Base-by-base conservation (phyloP, 2,113 vertebrate genomes). In the Butorides virescens region DNA sequence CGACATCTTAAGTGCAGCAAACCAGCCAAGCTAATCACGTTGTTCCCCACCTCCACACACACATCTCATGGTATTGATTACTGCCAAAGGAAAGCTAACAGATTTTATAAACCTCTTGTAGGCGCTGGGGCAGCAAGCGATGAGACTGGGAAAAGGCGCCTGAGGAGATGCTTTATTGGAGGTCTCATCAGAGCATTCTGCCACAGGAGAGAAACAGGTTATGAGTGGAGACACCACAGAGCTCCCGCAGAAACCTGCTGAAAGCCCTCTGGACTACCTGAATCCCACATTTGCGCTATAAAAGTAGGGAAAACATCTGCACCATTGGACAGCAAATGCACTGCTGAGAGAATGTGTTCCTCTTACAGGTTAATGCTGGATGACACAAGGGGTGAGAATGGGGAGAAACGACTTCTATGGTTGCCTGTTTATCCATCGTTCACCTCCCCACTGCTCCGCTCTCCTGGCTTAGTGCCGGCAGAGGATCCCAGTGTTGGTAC, bases 221-320 rank as follows among this genome's bases (percentile, higher is more conserved):
- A 7, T 5, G 22, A 55, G 7, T 11, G 25, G 16, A 52, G 44
- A 34, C 23, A 63, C 12, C 30, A 71, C 32, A 0, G 0, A 79
- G 15, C 39, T 56, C 30, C 81, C 53, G 42, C 34, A 93, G 46
- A 62, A 78, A 49, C 22, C 39, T 22, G 29, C 4, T 49, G 44
- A 76, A 90, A 82, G n/a, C 34, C 18, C 42, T 47, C 46, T 15
- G 39, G 56, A 56, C 55, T 32, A 49, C 17, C 10, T 13, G 17
- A 89, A 84, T n/a, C 13, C 19, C 53, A 50, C 16, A 8, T 52
- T 71, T 55, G 42, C 13, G 9, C 36, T 34, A n/a, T 21, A 18
- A 18, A 75, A 53, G 20, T 2, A 21, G 44, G 56, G 58, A 77
- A 79, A 72, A 79, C 1, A 15, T 21, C 62, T 32, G 13, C 56